phyloP scores from a whole-genome alignment of 2,113 vertebrate species.

The Odontesthes bonariensis region DNA sequence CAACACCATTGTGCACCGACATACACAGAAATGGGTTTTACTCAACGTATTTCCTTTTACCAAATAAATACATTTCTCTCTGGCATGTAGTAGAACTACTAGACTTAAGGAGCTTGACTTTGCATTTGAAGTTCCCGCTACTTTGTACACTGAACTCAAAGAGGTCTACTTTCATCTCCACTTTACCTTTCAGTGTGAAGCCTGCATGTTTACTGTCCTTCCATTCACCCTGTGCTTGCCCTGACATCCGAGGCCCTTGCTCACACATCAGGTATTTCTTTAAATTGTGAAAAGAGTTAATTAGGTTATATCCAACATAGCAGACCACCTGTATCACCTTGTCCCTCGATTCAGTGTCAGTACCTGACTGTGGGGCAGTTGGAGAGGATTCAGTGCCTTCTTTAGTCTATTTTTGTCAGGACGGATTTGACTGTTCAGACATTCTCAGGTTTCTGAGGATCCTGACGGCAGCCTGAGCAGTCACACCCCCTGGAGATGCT shows the following conservation, averaged over 20 bases:
- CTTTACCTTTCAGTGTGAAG: not conserved
- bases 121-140: not conserved
- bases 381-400: not conserved
- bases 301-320: not conserved
- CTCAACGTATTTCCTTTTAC: not conserved
- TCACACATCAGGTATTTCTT: not conserved
- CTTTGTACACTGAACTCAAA: too few species aligned
- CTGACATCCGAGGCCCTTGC: not conserved
- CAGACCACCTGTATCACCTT: not conserved
- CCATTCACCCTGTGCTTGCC: not conserved
- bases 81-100: too few species aligned
- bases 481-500: not conserved
- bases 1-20: not conserved
- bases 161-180: not conserved
- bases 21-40: not conserved
- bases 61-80: too few species aligned
- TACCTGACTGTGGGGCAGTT: too few species aligned
- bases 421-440: not conserved
- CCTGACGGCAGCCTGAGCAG: not conserved
- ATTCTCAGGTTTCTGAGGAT: not conserved
- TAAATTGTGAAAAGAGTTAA: not conserved
- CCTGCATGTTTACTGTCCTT: not conserved
- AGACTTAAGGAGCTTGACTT: too few species aligned
- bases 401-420: not conserved
- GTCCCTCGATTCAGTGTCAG: not conserved